These are phyloP conservation scores for Itoplectis maculator DNA, from an alignment of 2,888 invertebrate species.

Conservation along the genomic window DNA sequence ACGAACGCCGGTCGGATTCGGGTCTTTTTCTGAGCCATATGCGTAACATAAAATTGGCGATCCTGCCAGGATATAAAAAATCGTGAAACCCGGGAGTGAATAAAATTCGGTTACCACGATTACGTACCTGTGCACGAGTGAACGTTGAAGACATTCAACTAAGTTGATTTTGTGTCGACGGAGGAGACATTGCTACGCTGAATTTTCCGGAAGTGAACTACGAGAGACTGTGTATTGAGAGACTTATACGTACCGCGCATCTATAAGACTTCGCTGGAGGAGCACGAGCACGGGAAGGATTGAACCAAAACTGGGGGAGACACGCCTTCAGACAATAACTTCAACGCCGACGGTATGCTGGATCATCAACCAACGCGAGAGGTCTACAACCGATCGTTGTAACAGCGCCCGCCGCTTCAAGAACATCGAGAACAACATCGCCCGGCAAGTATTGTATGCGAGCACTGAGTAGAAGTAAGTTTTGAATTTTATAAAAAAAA, in stretches of 20 bases:
- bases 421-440: constrained; percentile 51
- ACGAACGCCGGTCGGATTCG: too few species aligned
- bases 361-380: constrained; percentile 44
- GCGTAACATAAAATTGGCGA: constrained; percentile 52
- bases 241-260: too few species aligned
- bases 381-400: constrained; percentile 55
- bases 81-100: constrained; percentile 28
- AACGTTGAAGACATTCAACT: constrained; percentile 32
- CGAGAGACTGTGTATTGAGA: constrained; percentile 25
- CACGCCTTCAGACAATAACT: constrained; percentile 57
- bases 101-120: constrained; percentile 33
- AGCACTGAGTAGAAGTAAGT: constrained; percentile 50
- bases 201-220: constrained; percentile 41
- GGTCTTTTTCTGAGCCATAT: too few species aligned
- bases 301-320: too few species aligned
- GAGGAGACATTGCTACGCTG: constrained; percentile 39
- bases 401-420: constrained; percentile 49
- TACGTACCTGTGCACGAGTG: too few species aligned
- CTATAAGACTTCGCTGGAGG: too few species aligned
- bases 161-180: constrained; percentile 48
- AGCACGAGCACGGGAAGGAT: too few species aligned
- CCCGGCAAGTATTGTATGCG: constrained; percentile 48
- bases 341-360: constrained; percentile 53
- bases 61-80: constrained; percentile 51
- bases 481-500: constrained; percentile 36